Evolutionary conservation across 1,140 invertebrate genomes (phyloP), one percentile per base, ranked within the genome.

Genomic region (Lordiphosa mommai): DNA sequence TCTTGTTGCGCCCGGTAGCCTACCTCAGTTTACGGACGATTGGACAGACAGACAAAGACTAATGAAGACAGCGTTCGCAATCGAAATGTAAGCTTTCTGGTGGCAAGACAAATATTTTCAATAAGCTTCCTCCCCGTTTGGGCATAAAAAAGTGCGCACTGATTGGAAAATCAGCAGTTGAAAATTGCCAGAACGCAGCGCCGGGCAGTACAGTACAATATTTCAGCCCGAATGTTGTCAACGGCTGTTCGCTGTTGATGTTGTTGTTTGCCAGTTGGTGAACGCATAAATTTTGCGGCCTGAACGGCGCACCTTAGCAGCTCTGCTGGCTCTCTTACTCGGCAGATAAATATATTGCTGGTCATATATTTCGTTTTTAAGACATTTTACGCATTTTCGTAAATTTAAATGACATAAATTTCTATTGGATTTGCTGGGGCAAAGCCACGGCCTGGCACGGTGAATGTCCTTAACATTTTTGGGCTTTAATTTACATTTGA

Each of bases 111-210:
- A 82, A 82, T 76, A 82, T 82, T 82, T 82, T 82, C 76, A 82
- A 82, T 82, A 82, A 82, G 77, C 66, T 71, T 34, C 32, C 46
- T 48, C 46, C 13, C 34, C 43, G 55, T 55, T 44, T 43, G 12
- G 58, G 32, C 52, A 73, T 82, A 76, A 84, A 77, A 66, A 73
- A 80, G 71, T 80, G 76, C 60, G 77, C 76, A 84, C 72, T 82
- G 76, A 82, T 82, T 82, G 76, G 77, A 82, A 82, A 82, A 82
- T 84, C 76, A 84, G 76, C 67, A 82, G 77, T 84, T 67, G 71
- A 66, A 82, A 82, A 80, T 82, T 82, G 77, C 71, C 53, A 60
- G 50, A 61, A 27, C 6, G 23, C 23, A 61, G 53, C 53, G 6
- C 7, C 17, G 36, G 43, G 33, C 2, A 13, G 20, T 32, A 44